Base-by-base conservation (phyloP, 2,797 vertebrate species). In the Brachymystax lenok region DNA sequence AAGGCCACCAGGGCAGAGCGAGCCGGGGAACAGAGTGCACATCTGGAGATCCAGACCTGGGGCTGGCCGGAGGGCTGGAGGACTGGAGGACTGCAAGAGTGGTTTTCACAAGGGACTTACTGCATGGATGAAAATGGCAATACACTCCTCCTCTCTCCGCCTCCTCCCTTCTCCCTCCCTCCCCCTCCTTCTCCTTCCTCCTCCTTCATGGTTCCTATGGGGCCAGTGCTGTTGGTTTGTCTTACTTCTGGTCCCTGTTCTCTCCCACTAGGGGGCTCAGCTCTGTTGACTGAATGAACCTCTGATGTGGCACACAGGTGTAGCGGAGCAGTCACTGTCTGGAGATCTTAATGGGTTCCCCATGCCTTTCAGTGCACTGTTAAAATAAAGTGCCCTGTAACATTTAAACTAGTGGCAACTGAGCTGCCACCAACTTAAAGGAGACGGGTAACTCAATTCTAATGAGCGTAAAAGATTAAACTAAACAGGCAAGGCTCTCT, bases 211-310 rank as follows among this genome's bases (percentile, higher is more conserved):
- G 10, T 40, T 71, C 69, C 13, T 27, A 50, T 21, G 67, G 67
- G 67, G 61, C 79, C 52, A 74, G 13, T 8, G 16, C 12, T 19
- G 56, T 35, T 72, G 68, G 10, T 91, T 89, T 86, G 82, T 51
- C 56, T 59, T 10, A 6, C 19, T 59, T 19, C 19, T 59, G 56
- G 56, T 92, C 69, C 70, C 3, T 0, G 3, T 1, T n/a, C 74
- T 64, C 33, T 14, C 82, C 92, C 91, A 92, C 85, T 79, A 85
- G 90, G 92, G 84, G 90, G 87, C 82, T 85, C 86, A 88, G 85
- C 84, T 86, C 74, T 81, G 87, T 87, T 91, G 90, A 86, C 82
- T 90, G 89, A 86, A 82, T 89, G 90, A 70, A 79, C 74, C 79
- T 79, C 70, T 80, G 76, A 78, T 82, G 83, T 78, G 76, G 82